phyloP scores from a whole-genome alignment of 2,888 invertebrate genomes.

The Drosophila austrosaltans region DNA sequence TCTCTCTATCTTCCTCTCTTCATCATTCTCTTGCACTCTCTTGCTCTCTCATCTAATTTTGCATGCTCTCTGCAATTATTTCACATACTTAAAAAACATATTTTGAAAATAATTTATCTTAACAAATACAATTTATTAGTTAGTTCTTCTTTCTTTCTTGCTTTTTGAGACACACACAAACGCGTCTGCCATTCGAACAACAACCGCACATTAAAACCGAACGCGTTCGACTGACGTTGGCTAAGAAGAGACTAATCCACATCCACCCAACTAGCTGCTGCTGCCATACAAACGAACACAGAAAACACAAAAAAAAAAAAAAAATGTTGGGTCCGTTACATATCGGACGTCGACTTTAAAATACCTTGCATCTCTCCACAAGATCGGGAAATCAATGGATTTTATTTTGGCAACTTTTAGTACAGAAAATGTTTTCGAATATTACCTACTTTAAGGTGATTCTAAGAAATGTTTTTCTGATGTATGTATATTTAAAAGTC shows the following conservation, averaged over 20 bases:
- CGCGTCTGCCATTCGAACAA: constrained; percentile 1
- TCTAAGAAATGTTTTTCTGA: too few relatives aligned
- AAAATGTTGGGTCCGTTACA: neutral
- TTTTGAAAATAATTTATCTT: constrained; percentile 15
- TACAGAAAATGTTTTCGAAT: too few relatives aligned
- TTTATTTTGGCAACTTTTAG: constrained; percentile 15
- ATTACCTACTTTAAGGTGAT: too few relatives aligned
- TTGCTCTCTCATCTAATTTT: neutral
- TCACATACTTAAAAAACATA: constrained; percentile 45
- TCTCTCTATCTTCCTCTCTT: neutral
- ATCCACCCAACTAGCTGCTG: constrained; percentile 39
- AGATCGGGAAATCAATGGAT: neutral
- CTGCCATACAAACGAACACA: constrained; percentile 20
- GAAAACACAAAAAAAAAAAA: constrained; percentile 11
- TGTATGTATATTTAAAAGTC: neutral
- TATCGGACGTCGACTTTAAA: constrained; percentile 25
- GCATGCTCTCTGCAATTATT: neutral
- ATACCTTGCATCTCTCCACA: neutral
- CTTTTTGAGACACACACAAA: constrained; percentile 1
- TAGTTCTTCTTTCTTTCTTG: constrained; percentile 23
- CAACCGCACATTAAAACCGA: constrained; percentile 59
- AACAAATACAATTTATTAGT: constrained; percentile 34
- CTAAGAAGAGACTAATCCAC: constrained; percentile 1
- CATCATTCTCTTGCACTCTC: neutral
- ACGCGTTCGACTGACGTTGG: constrained; percentile 48